Percentiles rank a stretch among this genome's conserved stretches.
phyloP scores from a whole-genome alignment of 2,888 invertebrate genomes.

The Polymixis lichenea region DNA sequence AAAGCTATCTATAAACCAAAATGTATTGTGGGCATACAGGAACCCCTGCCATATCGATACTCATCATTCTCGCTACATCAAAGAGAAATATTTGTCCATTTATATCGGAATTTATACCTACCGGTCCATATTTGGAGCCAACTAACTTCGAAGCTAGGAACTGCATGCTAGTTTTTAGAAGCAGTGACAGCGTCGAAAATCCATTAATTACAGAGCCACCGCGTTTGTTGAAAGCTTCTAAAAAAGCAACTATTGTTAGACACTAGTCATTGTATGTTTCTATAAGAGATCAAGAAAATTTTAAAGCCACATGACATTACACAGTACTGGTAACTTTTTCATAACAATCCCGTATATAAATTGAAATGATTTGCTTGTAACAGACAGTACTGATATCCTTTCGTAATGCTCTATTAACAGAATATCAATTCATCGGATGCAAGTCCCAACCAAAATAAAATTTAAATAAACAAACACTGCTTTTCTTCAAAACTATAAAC shows the following conservation, averaged over 20 bases:
- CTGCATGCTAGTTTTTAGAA: background rate
- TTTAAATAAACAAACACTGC: slow-evolving; percentile 5
- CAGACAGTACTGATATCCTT: background rate
- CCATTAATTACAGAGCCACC: background rate
- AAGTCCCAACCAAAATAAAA: background rate
- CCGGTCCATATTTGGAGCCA: background rate
- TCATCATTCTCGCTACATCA: background rate
- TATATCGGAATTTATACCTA: background rate
- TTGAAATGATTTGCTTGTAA: background rate
- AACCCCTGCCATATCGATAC: too few species aligned
- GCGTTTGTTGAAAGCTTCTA: background rate
- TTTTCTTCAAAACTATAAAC: background rate
- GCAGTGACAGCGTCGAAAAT: background rate
- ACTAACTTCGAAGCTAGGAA: background rate
- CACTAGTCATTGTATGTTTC: background rate
- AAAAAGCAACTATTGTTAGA: background rate
- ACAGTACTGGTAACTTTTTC: background rate
- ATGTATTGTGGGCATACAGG: background rate
- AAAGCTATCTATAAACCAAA: background rate
- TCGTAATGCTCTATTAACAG: background rate
- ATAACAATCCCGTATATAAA: background rate
- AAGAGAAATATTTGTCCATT: background rate
- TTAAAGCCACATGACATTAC: background rate
- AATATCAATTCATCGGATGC: slow-evolving; percentile 1
- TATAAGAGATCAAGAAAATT: background rate